phyloP scores from a whole-genome alignment of 2,113 vertebrate species.

The Centropus bengalensis region DNA sequence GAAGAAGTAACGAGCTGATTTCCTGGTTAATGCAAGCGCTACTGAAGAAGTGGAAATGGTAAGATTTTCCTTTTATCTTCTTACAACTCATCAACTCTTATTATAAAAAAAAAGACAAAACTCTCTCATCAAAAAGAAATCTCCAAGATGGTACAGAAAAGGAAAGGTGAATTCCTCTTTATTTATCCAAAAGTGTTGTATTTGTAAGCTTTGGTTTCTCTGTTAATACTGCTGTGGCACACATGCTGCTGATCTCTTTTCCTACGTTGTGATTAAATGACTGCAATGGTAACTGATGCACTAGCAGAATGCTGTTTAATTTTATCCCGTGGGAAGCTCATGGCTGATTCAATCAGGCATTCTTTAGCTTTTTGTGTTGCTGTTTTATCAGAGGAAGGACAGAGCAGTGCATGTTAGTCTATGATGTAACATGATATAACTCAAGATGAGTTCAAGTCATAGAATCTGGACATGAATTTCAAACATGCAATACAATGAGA shows the following conservation, averaged over 20 bases:
- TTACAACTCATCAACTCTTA: not conserved
- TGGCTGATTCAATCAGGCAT: conserved; percentile 56
- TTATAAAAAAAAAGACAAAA: not conserved
- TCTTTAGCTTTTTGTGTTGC: conserved; percentile 34
- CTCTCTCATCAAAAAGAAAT: conserved; percentile 20
- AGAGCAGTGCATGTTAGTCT: conserved; percentile 14
- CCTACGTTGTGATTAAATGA: not conserved
- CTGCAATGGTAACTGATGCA: conserved; percentile 30
- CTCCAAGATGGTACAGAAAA: not conserved
- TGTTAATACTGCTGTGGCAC: not conserved
- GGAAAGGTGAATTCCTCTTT: not conserved
- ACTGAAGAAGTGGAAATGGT: not conserved
- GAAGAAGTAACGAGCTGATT: conserved; percentile 27
- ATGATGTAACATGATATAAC: conserved; percentile 11
- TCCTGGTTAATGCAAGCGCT: conserved; percentile 22
- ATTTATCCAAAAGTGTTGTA: not conserved
- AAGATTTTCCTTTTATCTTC: not conserved
- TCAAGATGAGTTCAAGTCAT: not conserved
- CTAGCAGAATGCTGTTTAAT: conserved; percentile 62
- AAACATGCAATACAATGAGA: not conserved
- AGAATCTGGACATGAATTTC: conserved; percentile 15
- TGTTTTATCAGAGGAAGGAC: conserved; percentile 41
- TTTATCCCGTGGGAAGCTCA: conserved; percentile 57
- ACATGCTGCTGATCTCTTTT: not conserved
- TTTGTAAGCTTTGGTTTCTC: not conserved